Base-by-base conservation (phyloP, 2,888 invertebrate species). In the Philereme transversata region DNA sequence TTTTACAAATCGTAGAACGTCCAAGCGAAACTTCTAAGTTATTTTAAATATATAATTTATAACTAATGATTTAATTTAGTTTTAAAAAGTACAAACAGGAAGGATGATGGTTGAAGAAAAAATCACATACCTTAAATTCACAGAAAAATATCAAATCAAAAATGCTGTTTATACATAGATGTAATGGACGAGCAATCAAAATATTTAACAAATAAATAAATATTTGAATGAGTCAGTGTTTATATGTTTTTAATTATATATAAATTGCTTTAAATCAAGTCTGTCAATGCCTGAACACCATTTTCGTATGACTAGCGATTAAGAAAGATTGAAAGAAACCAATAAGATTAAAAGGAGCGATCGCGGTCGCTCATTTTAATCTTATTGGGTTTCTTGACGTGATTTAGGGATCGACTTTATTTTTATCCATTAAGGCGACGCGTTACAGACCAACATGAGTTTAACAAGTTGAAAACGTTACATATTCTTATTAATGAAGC, bases 1-100 rank as follows among this genome's bases (percentile, higher is more conserved):
- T 91, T 92, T 86, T 92, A 91, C 90, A 91, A 87, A 82, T 81
- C 83, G 81, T 88, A 86, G 75, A 86, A 87, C 86, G 78, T 81
- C 81, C 81, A 90, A 90, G 90, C 90, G 79, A 88, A 85, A 83
- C 73, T 79, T 78, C 88, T 90, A 90, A 84, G 75, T 84, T 77
- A 76, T 82, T 83, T 83, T 82, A 85, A 86, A 86, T 86, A 87
- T 73, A 78, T 82, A 11, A 74, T 77, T 74, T 74, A 75, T 79
- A 80, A 82, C 78, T 85, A 83, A 79, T 81, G 77, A 49, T 68
- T 61, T 61, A 77, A 70, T 68, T 64, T 77, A 74, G 72, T 76
- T 80, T 74, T 72, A 79, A 79, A 79, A 79, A 74, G 73, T 75
- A 74, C 72, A 72, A 65, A 65, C 67, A 60, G 53, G 49, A 7